Evolutionary conservation across 1,140 invertebrate genomes (phyloP).

Genomic region (Formica selysi): DNA sequence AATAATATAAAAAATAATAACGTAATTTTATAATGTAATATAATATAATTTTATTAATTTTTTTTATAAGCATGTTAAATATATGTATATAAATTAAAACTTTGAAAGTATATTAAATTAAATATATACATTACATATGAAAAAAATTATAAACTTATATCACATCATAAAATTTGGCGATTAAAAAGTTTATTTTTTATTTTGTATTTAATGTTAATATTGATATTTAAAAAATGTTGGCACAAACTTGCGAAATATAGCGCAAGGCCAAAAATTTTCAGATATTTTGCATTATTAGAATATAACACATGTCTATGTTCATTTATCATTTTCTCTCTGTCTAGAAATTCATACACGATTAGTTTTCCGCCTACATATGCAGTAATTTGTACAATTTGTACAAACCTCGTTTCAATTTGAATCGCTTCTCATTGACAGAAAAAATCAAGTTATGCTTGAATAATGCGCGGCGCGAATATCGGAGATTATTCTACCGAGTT

Average conservation of each 20-base stretch:
- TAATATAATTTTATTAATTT: background rate
- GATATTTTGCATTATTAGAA: slow-evolving; percentile 22
- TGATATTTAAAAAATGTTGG: background rate
- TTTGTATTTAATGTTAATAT: slow-evolving; percentile 1
- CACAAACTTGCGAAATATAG: background rate
- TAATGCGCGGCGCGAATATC: background rate
- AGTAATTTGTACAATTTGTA: background rate
- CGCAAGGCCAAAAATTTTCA: background rate
- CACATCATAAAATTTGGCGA: background rate
- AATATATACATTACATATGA: too few relatives aligned
- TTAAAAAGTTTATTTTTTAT: background rate
- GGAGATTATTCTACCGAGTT: slow-evolving; percentile 10
- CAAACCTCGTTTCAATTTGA: slow-evolving; percentile 16
- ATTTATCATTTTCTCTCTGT: slow-evolving; percentile 4
- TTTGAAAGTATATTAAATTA: too few relatives aligned
- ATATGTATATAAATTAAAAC: background rate
- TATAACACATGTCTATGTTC: background rate
- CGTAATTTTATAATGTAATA: background rate
- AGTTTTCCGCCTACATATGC: background rate
- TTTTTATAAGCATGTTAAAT: too few relatives aligned
- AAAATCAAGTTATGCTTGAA: slow-evolving; percentile 35
- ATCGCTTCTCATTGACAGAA: background rate
- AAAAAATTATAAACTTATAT: background rate
- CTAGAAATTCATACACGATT: background rate
- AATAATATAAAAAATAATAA: background rate